These are phyloP conservation scores for Brachystomella parvula DNA, from an alignment of 1,140 invertebrate species.

Conservation along the genomic window DNA sequence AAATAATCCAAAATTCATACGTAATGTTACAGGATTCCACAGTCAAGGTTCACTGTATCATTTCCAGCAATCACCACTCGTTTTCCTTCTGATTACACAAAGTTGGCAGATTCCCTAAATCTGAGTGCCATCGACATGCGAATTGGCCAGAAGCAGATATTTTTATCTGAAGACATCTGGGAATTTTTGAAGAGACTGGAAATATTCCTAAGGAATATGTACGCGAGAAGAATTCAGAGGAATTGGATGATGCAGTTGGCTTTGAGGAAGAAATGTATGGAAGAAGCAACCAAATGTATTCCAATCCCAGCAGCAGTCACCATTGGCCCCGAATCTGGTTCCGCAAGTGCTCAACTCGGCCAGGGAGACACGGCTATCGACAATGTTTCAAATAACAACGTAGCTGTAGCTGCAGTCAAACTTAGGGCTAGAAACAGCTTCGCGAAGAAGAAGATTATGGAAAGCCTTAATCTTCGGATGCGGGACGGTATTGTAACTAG, in stretches of 20 bases:
- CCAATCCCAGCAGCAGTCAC: too few relatives aligned
- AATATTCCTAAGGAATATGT: background rate
- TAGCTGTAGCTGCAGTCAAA: background rate
- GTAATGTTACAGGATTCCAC: slow-evolving; percentile 9
- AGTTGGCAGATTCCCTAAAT: background rate
- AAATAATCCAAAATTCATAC: background rate
- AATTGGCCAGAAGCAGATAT: slow-evolving; percentile 19
- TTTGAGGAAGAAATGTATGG: background rate
- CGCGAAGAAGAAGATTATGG: background rate
- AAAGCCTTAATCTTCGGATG: background rate
- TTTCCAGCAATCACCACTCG: background rate
- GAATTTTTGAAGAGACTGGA: slow-evolving; percentile 19
- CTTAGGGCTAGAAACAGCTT: background rate
- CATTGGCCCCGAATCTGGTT: background rate
- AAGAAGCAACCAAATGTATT: background rate
- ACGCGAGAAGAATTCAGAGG: slow-evolving; percentile 17
- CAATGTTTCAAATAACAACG: background rate
- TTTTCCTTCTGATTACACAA: background rate
- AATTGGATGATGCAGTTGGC: slow-evolving; percentile 12
- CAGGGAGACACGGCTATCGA: background rate
- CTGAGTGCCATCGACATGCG: slow-evolving; percentile 6
- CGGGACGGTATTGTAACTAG: slow-evolving; percentile 17
- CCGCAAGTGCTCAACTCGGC: background rate
- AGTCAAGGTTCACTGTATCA: slow-evolving; percentile 11
- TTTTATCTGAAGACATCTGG: slow-evolving; percentile 20